Conservation (phyloP, 2,113 vertebrate species). For the Tylochromis polylepis region DNA sequence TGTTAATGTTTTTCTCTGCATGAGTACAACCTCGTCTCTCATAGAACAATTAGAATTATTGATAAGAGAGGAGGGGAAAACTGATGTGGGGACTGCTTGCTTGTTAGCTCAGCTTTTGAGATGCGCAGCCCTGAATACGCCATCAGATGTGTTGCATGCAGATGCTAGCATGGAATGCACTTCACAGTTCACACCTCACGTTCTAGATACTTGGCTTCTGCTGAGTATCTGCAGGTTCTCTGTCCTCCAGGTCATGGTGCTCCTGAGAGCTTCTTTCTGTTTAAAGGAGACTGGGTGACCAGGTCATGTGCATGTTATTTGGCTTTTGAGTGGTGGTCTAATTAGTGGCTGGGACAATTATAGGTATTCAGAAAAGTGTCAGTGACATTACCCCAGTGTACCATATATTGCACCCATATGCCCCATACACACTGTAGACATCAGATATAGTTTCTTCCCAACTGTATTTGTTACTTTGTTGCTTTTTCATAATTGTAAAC, state of each 20-base stretch:
- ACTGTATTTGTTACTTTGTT: background rate
- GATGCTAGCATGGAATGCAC: background rate
- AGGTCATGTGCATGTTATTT: background rate
- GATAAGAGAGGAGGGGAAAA: background rate
- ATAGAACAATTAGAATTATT: constrained; percentile 41
- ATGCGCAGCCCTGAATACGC: background rate
- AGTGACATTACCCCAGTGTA: background rate
- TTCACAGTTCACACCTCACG: background rate
- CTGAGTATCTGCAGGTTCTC: accelerated
- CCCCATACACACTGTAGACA: background rate
- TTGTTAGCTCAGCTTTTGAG: background rate
- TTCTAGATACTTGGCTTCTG: background rate
- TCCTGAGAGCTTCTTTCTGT: too few relatives aligned
- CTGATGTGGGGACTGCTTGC: background rate
- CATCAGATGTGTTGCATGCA: constrained; percentile 1
- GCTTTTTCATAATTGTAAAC: background rate
- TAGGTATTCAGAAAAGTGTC: background rate
- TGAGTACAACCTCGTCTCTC: background rate
- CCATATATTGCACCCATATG: background rate
- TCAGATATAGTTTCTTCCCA: background rate
- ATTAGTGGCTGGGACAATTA: background rate
- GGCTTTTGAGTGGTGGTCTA: too few relatives aligned
- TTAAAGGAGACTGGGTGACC: too few relatives aligned
- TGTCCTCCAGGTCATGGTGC: background rate
- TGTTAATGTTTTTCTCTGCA: background rate